Evolutionary conservation across 23 tunicate species (phyloP), one percentile per base, ranked within the genome.

Genomic region (Halocynthia roretzi): DNA sequence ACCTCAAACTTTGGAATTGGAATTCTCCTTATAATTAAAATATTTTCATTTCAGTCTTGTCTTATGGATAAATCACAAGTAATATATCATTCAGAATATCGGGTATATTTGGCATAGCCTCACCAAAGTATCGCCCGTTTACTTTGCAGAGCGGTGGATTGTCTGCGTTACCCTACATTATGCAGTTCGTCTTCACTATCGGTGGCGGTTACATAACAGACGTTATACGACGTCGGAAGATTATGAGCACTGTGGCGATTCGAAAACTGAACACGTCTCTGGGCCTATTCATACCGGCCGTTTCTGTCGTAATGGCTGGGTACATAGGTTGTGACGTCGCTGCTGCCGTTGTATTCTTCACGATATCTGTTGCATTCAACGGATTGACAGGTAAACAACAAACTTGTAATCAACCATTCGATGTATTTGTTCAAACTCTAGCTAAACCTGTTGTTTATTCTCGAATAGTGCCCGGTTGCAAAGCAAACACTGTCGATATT

Each of bases 401-500:
- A 0, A 31, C 44, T 4, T 4, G 44, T 31, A 31, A 1, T 31
- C 4, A 31, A 31, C 44, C 44, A 31, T 31, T 31, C 4, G 4
- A 0, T 31, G 44, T 31, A 31, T 31, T 31, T 0, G 44, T 31
- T 31, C 44, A 31, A 31, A 31, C 44, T 31, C 44, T 31, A 31
- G 44, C 44, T 31, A 31, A 31, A 31, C 2, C 63, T 58, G 15
- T 58, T 58, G 15, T 58, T 67, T 19, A 19, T 21, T 71, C 11
- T 71, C 14, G 50, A 15, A 14, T 6, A 91, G 97, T 91, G 6
- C 90, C 97, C 11, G 97, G 97, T 14, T 91, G 97, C 54, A 91
- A 91, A 74, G 86, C 97, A 14, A 91, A 86, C 84, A 62, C 91
- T 10, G 48, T 91, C 54, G 97, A 91, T 19, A 81, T 91, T 8